Conservation (phyloP, 2,113 vertebrate genomes). For the Anas platyrhynchos region DNA sequence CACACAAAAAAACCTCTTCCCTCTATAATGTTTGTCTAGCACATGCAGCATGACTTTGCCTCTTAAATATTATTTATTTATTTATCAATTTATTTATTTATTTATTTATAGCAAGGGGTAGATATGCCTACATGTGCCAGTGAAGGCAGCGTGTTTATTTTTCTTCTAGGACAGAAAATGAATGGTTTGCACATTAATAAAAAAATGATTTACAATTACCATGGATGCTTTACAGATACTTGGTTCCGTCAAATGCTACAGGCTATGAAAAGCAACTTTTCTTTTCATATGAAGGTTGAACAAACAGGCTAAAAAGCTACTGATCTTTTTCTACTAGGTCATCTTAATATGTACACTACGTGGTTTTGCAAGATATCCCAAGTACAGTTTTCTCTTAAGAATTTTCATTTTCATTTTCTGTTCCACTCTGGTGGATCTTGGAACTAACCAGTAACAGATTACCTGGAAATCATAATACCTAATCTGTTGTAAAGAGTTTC, state of each 20-base stretch:
- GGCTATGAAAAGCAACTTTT: background rate
- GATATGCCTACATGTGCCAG: background rate
- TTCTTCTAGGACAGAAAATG: background rate
- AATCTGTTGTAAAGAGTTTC: background rate
- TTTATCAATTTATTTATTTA: no score
- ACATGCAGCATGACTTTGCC: background rate
- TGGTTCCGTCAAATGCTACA: background rate
- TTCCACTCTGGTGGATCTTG: background rate
- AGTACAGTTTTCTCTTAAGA: background rate
- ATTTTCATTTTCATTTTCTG: background rate
- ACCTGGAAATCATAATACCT: background rate
- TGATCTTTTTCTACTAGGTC: background rate
- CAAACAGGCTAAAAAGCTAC: background rate
- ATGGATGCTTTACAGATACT: background rate
- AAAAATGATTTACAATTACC: background rate
- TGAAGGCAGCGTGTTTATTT: background rate
- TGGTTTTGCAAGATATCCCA: background rate
- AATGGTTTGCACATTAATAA: background rate
- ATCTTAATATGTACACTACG: background rate
- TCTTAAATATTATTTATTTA: background rate
- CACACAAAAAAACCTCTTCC: background rate
- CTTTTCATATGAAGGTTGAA: background rate
- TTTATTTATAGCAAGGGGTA: background rate
- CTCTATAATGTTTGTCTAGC: background rate
- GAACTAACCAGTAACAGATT: background rate